Conservation (phyloP, 2,113 vertebrate species). For the Irena cyanogastra region DNA sequence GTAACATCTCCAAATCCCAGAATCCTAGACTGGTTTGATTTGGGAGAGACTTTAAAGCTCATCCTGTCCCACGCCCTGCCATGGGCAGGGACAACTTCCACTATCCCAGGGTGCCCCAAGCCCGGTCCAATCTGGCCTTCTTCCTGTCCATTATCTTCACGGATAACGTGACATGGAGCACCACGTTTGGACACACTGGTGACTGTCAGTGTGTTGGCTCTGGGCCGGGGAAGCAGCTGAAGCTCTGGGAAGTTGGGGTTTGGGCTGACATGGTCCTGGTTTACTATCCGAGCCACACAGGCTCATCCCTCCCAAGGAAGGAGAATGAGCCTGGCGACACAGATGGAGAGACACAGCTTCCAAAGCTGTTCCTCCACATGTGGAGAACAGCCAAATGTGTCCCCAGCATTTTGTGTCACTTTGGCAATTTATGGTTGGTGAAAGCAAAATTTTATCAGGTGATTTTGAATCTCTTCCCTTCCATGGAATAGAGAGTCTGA, state of each 20-base stretch:
- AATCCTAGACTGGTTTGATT: neutral
- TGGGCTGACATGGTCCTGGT: neutral
- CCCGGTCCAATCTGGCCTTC: neutral
- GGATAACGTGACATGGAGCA: no score
- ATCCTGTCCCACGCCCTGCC: neutral
- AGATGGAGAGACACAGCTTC: no score
- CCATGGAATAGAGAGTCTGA: neutral
- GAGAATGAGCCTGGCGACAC: accelerated
- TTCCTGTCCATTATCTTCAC: no score
- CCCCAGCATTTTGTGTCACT: neutral
- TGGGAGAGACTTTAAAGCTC: neutral
- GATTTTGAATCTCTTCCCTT: neutral
- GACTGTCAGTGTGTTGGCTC: neutral
- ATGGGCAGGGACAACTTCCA: neutral
- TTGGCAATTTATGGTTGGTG: neutral
- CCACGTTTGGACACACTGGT: neutral
- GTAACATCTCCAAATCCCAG: neutral
- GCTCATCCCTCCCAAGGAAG: neutral
- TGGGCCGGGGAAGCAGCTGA: neutral
- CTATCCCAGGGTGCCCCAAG: neutral
- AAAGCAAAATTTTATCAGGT: neutral
- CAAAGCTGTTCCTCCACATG: neutral
- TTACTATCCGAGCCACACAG: accelerated
- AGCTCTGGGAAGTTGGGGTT: neutral
- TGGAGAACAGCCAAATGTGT: neutral